Conservation (phyloP, 92 coral and sea anemone genomes). For the Epizoanthus illoricatus region DNA sequence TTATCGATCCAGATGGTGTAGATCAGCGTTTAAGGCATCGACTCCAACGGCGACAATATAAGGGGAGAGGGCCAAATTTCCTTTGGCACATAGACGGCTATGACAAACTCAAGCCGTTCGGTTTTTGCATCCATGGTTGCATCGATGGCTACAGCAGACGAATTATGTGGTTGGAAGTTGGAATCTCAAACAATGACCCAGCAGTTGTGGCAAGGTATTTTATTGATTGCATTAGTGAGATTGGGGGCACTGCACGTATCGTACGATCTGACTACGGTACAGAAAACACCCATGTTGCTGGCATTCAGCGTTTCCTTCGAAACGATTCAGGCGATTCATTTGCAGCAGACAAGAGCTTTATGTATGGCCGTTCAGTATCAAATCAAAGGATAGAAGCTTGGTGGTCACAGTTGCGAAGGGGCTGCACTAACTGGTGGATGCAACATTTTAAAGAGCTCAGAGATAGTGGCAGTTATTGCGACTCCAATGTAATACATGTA, state of each 20-base stretch:
- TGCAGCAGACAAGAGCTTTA: neutral
- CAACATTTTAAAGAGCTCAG: too few relatives aligned
- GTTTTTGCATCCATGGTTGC: conserved; percentile 11
- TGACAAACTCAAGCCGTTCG: neutral
- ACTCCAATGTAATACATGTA: too few relatives aligned
- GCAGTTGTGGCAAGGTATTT: neutral
- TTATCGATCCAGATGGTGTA: too few relatives aligned
- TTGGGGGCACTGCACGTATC: conserved; percentile 18
- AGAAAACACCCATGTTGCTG: conserved; percentile 13
- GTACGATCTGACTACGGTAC: conserved; percentile 14
- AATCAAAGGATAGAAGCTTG: too few relatives aligned
- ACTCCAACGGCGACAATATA: too few relatives aligned
- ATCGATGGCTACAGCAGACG: conserved; percentile 17
- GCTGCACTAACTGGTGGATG: too few relatives aligned
- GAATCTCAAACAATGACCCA: conserved; percentile 10
- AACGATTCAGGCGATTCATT: conserved; percentile 9
- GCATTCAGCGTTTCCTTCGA: neutral
- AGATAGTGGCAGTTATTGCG: too few relatives aligned
- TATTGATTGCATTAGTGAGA: neutral
- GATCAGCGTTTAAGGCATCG: too few relatives aligned
- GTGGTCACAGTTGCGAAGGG: neutral
- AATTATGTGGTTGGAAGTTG: conserved; percentile 9
- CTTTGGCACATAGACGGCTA: too few relatives aligned
- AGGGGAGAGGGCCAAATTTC: too few relatives aligned
- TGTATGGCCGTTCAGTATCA: too few relatives aligned